These are phyloP conservation scores for Eremobia ochroleuca DNA, from an alignment of 2,888 invertebrate genomes.

Conservation along the genomic window DNA sequence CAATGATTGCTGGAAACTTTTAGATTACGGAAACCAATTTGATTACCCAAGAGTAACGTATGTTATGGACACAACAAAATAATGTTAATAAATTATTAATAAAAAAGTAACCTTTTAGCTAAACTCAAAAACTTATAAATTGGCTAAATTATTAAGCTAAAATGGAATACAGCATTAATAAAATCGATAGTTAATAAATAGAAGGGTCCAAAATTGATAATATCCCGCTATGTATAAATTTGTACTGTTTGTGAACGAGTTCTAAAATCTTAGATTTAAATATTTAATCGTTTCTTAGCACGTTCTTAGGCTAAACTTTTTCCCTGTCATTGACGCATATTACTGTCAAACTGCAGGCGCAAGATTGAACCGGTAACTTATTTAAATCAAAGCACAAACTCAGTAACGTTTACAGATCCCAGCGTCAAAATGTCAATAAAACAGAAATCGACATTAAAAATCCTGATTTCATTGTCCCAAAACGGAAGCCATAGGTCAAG, in stretches of 20 bases:
- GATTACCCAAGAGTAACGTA: neutral
- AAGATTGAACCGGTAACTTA: neutral
- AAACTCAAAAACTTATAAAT: neutral
- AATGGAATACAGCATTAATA: neutral
- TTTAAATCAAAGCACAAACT: too few species aligned
- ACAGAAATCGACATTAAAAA: neutral
- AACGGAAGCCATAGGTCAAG: constrained; percentile 17
- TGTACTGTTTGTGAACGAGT: too few species aligned
- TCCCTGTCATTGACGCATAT: neutral
- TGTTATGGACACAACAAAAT: neutral
- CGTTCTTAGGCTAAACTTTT: neutral
- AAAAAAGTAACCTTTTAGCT: neutral
- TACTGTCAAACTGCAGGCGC: neutral
- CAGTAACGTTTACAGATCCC: neutral
- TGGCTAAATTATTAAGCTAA: neutral
- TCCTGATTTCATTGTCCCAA: neutral
- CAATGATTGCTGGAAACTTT: constrained; percentile 29
- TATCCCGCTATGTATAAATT: too few species aligned
- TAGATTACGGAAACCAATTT: constrained; percentile 1
- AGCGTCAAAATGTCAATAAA: neutral
- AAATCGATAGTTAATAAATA: too few species aligned
- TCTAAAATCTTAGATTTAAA: neutral
- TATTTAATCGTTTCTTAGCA: neutral
- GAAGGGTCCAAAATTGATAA: too few species aligned
- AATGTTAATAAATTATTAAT: neutral